Evolutionary conservation across 2,797 vertebrate species (phyloP).

Genomic region (Notoglanidium macrostoma): DNA sequence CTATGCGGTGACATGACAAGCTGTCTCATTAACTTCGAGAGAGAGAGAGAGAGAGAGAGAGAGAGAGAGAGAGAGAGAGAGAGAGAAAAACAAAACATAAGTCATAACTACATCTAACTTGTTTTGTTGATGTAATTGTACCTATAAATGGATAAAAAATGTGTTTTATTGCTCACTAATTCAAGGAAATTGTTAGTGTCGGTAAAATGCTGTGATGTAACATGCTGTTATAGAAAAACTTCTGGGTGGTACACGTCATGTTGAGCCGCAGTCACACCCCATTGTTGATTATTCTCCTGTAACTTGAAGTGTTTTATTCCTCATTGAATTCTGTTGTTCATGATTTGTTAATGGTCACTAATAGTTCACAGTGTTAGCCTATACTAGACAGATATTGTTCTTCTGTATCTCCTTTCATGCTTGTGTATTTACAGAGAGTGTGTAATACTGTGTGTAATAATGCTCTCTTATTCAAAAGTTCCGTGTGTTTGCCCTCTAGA

Average conservation of each 20-base stretch:
- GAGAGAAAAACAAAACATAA: not conserved
- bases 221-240: not conserved
- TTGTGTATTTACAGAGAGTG: not conserved
- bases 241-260: not conserved
- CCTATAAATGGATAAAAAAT: not conserved
- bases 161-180: not conserved
- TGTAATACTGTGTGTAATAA: slow-evolving; percentile 43
- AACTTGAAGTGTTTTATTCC: not conserved
- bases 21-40: too few species aligned
- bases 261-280: not conserved
- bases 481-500: slow-evolving; percentile 76
- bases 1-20: too few species aligned
- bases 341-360: not conserved
- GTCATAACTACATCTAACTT: not conserved
- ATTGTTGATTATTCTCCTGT: not conserved
- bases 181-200: not conserved
- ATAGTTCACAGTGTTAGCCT: not conserved
- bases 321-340: not conserved
- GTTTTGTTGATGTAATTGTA: not conserved
- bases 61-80: too few species aligned
- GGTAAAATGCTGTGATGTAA: not conserved
- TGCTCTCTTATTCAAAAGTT: slow-evolving; percentile 66
- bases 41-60: too few species aligned
- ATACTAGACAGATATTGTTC: not conserved
- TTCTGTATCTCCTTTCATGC: not conserved